phyloP scores from a whole-genome alignment of 2,113 vertebrate species.

The Zosterops borbonicus region DNA sequence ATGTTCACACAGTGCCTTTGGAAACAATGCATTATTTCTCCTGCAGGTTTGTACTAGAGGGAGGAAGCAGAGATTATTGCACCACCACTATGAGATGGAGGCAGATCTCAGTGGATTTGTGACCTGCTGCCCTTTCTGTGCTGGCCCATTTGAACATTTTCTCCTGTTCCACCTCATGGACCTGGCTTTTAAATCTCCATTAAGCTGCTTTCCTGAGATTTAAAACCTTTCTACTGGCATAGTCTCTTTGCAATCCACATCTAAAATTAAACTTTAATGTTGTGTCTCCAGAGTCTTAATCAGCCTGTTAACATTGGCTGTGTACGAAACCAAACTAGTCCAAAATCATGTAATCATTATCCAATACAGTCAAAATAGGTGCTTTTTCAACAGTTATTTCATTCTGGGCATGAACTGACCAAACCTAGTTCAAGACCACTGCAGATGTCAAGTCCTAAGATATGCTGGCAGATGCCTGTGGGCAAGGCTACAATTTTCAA shows the following conservation, averaged over 20 bases:
- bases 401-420: background rate
- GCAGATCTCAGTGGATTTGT: background rate
- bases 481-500: background rate
- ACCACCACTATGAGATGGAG: background rate
- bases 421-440: background rate
- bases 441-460: background rate
- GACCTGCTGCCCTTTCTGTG: background rate
- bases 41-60: background rate
- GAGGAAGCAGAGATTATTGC: background rate
- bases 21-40: background rate
- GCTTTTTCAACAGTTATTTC: background rate
- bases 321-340: background rate
- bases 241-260: background rate
- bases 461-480: background rate
- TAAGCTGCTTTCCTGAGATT: conserved; percentile 1
- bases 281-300: background rate
- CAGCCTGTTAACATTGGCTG: background rate
- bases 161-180: background rate
- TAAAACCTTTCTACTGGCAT: background rate
- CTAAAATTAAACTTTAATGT: background rate
- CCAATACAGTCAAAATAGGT: background rate
- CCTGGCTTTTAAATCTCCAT: background rate
- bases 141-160: background rate
- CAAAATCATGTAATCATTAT: background rate
- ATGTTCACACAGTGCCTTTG: background rate